Percentiles rank a stretch among this genome's conserved stretches.
Conservation (phyloP, 2,888 invertebrate species). For the Amiota minor region DNA sequence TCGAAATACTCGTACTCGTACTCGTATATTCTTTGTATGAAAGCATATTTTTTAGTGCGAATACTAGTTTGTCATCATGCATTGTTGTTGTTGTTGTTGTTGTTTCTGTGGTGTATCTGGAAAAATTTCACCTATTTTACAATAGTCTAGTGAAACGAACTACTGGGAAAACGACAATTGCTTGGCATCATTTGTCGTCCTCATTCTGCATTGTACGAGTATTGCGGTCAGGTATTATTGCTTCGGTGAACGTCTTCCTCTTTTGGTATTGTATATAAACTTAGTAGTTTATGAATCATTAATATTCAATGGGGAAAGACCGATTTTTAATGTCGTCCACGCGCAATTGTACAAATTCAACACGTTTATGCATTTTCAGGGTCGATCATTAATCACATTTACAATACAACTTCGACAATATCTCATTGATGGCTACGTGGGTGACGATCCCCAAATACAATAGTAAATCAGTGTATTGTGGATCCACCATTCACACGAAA, state of each 20-base stretch:
- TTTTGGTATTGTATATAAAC: too few species aligned
- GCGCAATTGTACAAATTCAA: constrained; percentile 9
- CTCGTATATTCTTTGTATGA: not conserved
- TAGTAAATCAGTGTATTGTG: not conserved
- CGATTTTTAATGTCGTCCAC: not conserved
- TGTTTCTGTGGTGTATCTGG: not conserved
- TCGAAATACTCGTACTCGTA: too few species aligned
- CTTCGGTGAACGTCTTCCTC: not conserved
- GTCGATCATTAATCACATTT: constrained; percentile 9
- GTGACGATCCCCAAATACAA: not conserved
- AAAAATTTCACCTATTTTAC: constrained; percentile 14
- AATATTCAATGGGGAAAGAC: constrained; percentile 13
- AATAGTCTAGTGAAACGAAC: not conserved
- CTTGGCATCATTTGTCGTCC: not conserved
- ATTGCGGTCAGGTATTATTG: constrained; percentile 26
- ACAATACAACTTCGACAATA: not conserved
- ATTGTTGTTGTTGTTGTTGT: constrained; percentile 6
- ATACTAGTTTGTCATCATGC: not conserved
- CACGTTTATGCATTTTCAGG: constrained; percentile 22
- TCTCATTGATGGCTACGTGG: not conserved
- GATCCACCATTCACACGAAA: not conserved
- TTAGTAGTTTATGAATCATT: not conserved
- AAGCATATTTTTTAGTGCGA: not conserved
- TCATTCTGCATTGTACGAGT: constrained; percentile 8
- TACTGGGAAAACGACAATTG: not conserved